These are phyloP conservation scores for Dicyrtomina minuta DNA, from an alignment of 2,888 invertebrate genomes.

Conservation along the genomic window DNA sequence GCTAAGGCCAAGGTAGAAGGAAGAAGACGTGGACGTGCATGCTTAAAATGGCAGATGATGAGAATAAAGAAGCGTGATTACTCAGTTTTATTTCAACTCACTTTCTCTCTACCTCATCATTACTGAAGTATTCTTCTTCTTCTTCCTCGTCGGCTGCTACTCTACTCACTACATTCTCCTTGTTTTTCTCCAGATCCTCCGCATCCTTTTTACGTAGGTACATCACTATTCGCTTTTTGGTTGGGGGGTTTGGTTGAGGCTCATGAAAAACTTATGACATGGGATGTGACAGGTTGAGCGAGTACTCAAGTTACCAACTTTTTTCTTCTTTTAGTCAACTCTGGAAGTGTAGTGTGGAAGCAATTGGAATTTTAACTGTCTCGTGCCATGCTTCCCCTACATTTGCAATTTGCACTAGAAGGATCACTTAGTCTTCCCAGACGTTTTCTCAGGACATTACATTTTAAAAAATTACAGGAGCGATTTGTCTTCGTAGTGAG, in stretches of 20 bases:
- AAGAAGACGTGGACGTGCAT: background rate
- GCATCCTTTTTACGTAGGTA: no score
- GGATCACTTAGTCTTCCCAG: no score
- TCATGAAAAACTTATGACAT: conserved; percentile 30
- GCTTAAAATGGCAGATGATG: background rate
- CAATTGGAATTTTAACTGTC: no score
- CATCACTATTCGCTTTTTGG: background rate
- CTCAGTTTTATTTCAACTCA: conserved; percentile 1
- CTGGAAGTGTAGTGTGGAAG: no score
- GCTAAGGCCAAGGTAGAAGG: background rate
- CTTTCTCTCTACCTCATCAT: conserved; percentile 11
- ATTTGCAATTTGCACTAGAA: no score
- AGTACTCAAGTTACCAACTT: conserved; percentile 23
- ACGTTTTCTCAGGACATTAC: no score
- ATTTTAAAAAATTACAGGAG: no score
- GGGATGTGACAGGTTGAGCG: conserved; percentile 30
- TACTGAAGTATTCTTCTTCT: no score
- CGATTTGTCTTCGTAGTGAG: no score
- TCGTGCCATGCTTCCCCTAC: no score
- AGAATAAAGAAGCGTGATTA: conserved; percentile 17
- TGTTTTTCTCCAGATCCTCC: no score
- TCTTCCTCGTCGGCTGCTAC: background rate
- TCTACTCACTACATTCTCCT: background rate
- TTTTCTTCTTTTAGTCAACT: background rate
- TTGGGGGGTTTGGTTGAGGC: background rate